Conservation (phyloP, 2,797 vertebrate genomes). For the Acrossocheilus wenchowensis region DNA sequence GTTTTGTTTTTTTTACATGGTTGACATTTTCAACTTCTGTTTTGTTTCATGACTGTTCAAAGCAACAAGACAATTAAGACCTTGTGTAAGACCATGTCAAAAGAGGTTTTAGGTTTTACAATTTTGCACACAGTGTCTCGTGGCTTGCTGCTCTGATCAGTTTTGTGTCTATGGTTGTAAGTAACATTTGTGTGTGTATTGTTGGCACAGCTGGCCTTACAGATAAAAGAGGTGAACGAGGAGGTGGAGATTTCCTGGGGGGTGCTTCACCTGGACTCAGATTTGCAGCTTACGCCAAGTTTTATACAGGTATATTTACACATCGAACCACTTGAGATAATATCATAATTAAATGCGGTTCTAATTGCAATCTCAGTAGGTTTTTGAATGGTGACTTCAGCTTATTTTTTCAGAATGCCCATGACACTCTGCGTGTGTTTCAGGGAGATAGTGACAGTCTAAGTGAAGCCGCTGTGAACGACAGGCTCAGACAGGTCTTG, state of each 20-base stretch:
- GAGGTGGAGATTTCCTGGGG: slow-evolving; percentile 85
- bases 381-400: neutral
- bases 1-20: neutral
- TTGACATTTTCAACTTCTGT: neutral
- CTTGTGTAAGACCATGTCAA: neutral
- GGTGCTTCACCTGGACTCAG: slow-evolving; percentile 73
- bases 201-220: slow-evolving; percentile 83
- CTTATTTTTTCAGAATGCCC: neutral
- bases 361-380: neutral
- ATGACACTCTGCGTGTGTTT: slow-evolving; percentile 44
- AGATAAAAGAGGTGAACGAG: slow-evolving; percentile 80
- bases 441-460: slow-evolving; percentile 57
- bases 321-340: neutral
- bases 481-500: slow-evolving; percentile 81
- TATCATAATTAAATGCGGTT: neutral
- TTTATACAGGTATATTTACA: slow-evolving; percentile 77
- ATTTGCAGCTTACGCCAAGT: slow-evolving; percentile 79
- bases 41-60: neutral
- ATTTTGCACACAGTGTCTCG: neutral
- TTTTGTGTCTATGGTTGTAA: neutral
- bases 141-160: neutral
- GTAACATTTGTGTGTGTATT: slow-evolving; percentile 31
- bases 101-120: slow-evolving; percentile 16
- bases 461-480: slow-evolving; percentile 70
- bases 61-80: neutral